A percentile compares a stretch with the other conserved stretches of the same genome.
Evolutionary conservation across 2,113 vertebrate genomes (phyloP).

Genomic region (Aspidoscelis tigris): DNA sequence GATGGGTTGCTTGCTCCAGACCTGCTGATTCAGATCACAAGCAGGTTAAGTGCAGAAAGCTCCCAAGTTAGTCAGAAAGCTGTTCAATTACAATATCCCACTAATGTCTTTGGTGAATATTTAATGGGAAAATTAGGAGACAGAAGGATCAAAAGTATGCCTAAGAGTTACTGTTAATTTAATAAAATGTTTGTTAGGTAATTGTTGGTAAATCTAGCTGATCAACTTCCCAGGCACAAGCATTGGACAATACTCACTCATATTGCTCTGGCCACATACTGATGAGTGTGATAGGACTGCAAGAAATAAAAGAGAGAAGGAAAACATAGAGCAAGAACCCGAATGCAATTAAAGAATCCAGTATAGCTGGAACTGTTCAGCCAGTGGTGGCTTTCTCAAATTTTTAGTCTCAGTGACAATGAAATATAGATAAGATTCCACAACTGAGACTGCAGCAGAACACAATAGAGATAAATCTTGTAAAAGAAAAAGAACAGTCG

Average conservation of each 20-base stretch:
- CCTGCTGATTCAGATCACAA: too few relatives aligned
- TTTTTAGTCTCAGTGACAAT: slow-evolving; percentile 11
- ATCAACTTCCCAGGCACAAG: neutral
- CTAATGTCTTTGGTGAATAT: neutral
- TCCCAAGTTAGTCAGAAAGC: neutral
- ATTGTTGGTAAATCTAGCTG: neutral
- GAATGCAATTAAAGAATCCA: slow-evolving; percentile 58
- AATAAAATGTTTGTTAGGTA: neutral
- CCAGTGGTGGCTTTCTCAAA: neutral
- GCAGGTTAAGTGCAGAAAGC: neutral
- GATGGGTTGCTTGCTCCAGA: too few relatives aligned
- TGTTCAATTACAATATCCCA: neutral
- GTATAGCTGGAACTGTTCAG: slow-evolving; percentile 38
- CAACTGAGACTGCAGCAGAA: slow-evolving; percentile 37
- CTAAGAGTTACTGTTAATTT: neutral
- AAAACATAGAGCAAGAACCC: slow-evolving; percentile 70
- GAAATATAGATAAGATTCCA: slow-evolving; percentile 35
- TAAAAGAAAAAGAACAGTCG: neutral
- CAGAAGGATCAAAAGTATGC: neutral
- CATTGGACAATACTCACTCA: slow-evolving; percentile 89
- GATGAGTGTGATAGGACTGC: slow-evolving; percentile 98
- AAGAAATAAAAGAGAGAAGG: slow-evolving; percentile 70
- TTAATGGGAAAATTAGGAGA: neutral
- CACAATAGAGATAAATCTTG: neutral
- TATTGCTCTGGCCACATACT: slow-evolving; percentile 99